Conservation (phyloP, 37 sponge, comb jelly and placozoan species). For the Ianthella basta region DNA sequence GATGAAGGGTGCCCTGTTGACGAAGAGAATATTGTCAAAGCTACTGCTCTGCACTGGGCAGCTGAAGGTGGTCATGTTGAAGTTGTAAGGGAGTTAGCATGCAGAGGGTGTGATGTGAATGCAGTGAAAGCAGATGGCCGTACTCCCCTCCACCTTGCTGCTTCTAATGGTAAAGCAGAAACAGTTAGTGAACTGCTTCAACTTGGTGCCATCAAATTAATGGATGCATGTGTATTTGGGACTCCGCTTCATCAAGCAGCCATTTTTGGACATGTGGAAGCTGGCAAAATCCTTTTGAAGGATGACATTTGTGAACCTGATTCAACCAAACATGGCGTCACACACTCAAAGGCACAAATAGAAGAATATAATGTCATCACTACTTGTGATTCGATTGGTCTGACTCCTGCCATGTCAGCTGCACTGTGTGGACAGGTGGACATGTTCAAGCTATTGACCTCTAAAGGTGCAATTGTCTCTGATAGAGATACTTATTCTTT, state of each 20-base stretch:
- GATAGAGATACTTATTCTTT: too few relatives aligned
- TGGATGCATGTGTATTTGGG: neutral
- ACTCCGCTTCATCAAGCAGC: constrained; percentile 31
- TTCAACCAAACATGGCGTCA: neutral
- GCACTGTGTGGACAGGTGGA: too few relatives aligned
- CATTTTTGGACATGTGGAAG: neutral
- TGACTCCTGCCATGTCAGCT: too few relatives aligned
- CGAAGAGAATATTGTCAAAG: too few relatives aligned
- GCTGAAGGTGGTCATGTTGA: constrained; percentile 26
- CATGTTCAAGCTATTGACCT: too few relatives aligned
- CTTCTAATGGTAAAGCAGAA: neutral
- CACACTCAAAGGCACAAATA: too few relatives aligned
- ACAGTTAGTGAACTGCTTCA: neutral
- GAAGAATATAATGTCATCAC: too few relatives aligned
- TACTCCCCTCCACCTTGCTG: constrained; percentile 19
- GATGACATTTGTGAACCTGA: neutral
- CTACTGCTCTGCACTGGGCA: constrained; percentile 8
- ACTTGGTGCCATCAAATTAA: neutral
- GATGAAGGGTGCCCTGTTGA: neutral
- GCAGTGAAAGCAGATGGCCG: neutral
- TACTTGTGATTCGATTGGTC: too few relatives aligned
- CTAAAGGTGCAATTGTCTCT: too few relatives aligned
- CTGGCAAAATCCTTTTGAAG: neutral
- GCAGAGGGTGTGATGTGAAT: neutral
- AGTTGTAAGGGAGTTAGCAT: neutral